Percentiles rank a stretch among this genome's conserved stretches.
These are phyloP conservation scores for Argyresthia goedartella DNA, from an alignment of 2,888 invertebrate genomes.

Conservation along the genomic window DNA sequence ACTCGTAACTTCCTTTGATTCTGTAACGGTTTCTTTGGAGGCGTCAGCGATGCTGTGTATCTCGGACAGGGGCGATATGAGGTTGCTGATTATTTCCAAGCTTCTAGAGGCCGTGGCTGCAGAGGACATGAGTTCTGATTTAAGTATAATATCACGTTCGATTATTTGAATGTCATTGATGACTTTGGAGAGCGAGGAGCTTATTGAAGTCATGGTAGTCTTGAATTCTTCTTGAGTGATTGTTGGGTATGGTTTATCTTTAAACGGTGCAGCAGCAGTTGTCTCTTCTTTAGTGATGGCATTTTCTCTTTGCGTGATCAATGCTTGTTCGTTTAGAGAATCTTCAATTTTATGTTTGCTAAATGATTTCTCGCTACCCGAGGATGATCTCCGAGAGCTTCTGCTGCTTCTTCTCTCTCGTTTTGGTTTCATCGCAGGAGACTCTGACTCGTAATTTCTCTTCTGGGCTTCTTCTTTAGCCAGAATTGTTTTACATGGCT, in stretches of 20 bases:
- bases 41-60: conserved; percentile 73
- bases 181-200: conserved; percentile 50
- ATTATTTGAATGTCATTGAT: conserved; percentile 71
- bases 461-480: conserved; percentile 37
- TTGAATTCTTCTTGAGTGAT: conserved; percentile 33
- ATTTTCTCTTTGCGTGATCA: neutral
- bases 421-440: conserved; percentile 25
- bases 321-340: conserved; percentile 8
- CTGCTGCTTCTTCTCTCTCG: conserved; percentile 51
- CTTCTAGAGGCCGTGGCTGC: conserved; percentile 76
- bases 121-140: conserved; percentile 76
- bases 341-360: conserved; percentile 40
- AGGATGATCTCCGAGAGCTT: conserved; percentile 51
- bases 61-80: conserved; percentile 73
- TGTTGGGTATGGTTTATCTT: conserved; percentile 6
- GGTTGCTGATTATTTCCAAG: conserved; percentile 74
- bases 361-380: conserved; percentile 62
- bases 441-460: conserved; percentile 17
- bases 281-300: neutral
- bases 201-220: conserved; percentile 25
- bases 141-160: conserved; percentile 74
- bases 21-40: conserved; percentile 50
- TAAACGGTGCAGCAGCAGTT: neutral
- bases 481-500: conserved; percentile 34
- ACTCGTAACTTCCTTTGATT: conserved; percentile 46